Percentiles rank a stretch among this genome's conserved stretches.
Conservation (phyloP, 2,888 invertebrate genomes). For the Galerucella pusilla region DNA sequence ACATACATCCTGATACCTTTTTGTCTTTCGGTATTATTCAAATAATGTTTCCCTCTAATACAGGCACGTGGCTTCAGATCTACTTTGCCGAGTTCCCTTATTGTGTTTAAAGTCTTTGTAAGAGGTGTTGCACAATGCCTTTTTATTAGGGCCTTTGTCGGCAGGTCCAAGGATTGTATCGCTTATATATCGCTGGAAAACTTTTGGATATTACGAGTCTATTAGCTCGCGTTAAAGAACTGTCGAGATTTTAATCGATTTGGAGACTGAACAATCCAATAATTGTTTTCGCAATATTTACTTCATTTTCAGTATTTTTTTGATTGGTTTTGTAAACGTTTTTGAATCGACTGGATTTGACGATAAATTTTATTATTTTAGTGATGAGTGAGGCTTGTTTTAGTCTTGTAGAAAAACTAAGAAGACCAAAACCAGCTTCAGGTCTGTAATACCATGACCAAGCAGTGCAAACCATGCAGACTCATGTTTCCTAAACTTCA, state of each 20-base stretch:
- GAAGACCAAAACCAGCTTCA: no score
- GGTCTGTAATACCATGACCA: no score
- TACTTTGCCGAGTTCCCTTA: background rate
- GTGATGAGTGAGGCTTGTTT: no score
- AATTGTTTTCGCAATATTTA: no score
- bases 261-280: background rate
- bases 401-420: no score
- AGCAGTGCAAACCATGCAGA: no score
- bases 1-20: background rate
- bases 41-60: background rate
- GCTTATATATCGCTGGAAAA: background rate
- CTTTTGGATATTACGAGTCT: background rate
- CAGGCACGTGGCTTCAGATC: conserved; percentile 5
- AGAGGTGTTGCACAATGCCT: conserved; percentile 2
- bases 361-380: no score
- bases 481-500: no score
- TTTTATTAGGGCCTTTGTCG: conserved; percentile 3
- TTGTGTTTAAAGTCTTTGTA: conserved; percentile 10
- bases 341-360: no score
- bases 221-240: background rate
- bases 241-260: background rate
- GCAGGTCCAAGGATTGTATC: background rate
- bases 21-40: background rate
- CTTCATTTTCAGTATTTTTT: no score
- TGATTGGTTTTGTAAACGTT: no score